Base-by-base conservation (phyloP, 2,113 vertebrate species). In the Cygnus atratus region DNA sequence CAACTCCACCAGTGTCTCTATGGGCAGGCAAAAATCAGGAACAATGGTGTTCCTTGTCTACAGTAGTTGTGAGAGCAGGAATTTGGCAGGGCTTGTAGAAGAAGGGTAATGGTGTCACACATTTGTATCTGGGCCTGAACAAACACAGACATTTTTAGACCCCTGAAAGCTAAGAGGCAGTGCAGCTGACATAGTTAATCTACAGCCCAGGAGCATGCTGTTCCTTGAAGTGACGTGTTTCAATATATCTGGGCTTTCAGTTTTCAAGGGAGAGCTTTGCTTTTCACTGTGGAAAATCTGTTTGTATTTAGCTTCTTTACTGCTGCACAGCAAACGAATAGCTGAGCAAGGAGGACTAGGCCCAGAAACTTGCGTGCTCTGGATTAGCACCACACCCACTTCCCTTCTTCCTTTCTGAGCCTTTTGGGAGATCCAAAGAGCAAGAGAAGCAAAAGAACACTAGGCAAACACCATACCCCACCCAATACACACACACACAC, bases 41-140 rank as follows among this genome's bases (percentile, higher is more conserved):
- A 58, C 61, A 2, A 10, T 0, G 4, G n/a, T 0, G 0, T 25
- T 35, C 21, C 43, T 25, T 21, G 15, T 21, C 37, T 3, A 8
- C 67, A 9, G 5, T 0, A 48, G 12, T 10, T 21, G 25, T 9
- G 39, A 21, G 31, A 16, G 73, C 3, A 8, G 46, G 61, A 41
- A 19, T 46, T 11, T 31, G 70, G 54, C 29, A 28, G 24, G 21
- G 11, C 46, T 33, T 2, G 7, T 2, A 3, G 16, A 2, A 16
- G n/a, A 3, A 6, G 2, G 3, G 28, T 21, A 18, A 10, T 81
- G 46, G 24, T 43, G 50, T 22, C 46, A 50, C 31, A 3, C 5
- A 6, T 13, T 0, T 0, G 2, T 17, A 11, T 33, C 43, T 35
- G 70, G 52, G 41, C 18, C 72, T 35, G n/a, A 43, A 2, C 31